A percentile compares a stretch with the other conserved stretches of the same genome.
Evolutionary conservation across 2,113 vertebrate species (phyloP).

Genomic region (Hippopotamus amphibius): DNA sequence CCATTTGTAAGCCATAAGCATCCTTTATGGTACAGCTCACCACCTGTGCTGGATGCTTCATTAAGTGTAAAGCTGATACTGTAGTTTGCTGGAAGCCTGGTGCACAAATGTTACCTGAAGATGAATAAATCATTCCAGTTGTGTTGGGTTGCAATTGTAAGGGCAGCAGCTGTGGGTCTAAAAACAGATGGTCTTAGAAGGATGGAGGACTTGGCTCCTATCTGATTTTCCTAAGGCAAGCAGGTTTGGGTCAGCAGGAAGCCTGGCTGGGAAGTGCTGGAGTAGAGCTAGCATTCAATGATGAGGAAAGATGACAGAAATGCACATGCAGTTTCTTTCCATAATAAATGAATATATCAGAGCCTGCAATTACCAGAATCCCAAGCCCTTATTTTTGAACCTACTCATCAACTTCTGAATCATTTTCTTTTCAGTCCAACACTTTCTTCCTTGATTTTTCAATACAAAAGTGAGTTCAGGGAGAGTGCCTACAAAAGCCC

Average conservation of each 20-base stretch:
- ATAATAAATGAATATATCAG: slow-evolving; percentile 66
- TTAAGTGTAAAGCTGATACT: slow-evolving; percentile 76
- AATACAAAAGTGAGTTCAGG: slow-evolving; percentile 60
- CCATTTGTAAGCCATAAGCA: slow-evolving; percentile 63
- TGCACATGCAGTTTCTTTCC: slow-evolving; percentile 48
- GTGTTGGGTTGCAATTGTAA: slow-evolving; percentile 72
- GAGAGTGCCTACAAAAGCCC: neutral
- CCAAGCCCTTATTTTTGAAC: slow-evolving; percentile 66
- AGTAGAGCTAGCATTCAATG: slow-evolving; percentile 47
- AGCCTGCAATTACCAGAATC: slow-evolving; percentile 61
- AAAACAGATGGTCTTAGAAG: slow-evolving; percentile 78
- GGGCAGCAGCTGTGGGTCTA: slow-evolving; percentile 68
- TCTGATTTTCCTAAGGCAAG: slow-evolving; percentile 73
- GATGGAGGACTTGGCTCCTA: slow-evolving; percentile 46
- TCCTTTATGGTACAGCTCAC: slow-evolving; percentile 50
- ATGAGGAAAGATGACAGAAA: slow-evolving; percentile 67
- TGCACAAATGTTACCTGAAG: slow-evolving; percentile 65
- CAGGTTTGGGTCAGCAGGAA: slow-evolving; percentile 72
- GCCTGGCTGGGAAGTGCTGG: slow-evolving; percentile 36
- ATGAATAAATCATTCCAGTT: slow-evolving; percentile 79
- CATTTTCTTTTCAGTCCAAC: slow-evolving; percentile 55
- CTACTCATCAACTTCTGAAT: slow-evolving; percentile 70
- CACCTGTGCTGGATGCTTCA: slow-evolving; percentile 71
- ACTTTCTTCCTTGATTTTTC: slow-evolving; percentile 57
- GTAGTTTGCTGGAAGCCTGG: slow-evolving; percentile 60